These are phyloP conservation scores for Pteropus alecto DNA, from an alignment of 2,113 vertebrate species.

Conservation along the genomic window DNA sequence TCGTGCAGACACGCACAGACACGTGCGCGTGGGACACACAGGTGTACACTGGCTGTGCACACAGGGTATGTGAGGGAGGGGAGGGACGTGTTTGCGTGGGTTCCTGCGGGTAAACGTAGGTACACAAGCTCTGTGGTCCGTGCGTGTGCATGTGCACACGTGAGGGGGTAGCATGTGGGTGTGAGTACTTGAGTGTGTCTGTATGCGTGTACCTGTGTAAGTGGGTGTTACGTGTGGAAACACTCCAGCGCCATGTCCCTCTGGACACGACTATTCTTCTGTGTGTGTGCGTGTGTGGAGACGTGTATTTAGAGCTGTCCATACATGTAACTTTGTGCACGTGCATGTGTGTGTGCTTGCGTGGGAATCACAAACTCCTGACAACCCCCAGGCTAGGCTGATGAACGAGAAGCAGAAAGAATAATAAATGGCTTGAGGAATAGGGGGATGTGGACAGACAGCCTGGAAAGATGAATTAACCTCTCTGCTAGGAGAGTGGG, in stretches of 20 bases:
- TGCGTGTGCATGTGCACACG: neutral
- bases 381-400: neutral
- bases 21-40: rapidly evolving
- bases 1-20: neutral
- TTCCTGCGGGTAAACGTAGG: neutral
- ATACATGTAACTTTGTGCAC: rapidly evolving
- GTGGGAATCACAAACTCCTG: neutral
- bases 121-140: rapidly evolving
- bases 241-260: rapidly evolving
- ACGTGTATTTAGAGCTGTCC: neutral
- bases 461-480: neutral
- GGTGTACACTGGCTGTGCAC: neutral
- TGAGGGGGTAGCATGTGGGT: neutral
- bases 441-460: neutral
- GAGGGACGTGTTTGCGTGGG: neutral
- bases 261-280: neutral
- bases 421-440: rapidly evolving
- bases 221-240: neutral
- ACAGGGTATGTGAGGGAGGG: rapidly evolving
- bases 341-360: neutral
- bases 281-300: neutral
- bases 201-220: neutral
- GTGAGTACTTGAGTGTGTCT: neutral
- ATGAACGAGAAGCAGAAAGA: neutral
- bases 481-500: neutral